phyloP scores from a whole-genome alignment of 1,140 invertebrate genomes.

The Plutomurus gul region DNA sequence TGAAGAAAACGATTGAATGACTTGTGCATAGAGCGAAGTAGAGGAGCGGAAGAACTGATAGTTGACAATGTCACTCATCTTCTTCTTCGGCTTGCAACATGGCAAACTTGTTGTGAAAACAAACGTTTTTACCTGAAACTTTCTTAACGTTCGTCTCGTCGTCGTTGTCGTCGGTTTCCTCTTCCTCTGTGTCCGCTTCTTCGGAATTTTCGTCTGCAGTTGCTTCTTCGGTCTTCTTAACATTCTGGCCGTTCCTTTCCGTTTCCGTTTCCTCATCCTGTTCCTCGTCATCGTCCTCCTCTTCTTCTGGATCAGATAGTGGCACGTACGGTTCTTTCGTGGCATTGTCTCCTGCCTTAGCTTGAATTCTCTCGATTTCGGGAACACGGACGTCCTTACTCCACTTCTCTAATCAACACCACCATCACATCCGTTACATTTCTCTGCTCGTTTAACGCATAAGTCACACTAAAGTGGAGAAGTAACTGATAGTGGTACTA shows the following conservation, averaged over 20 bases:
- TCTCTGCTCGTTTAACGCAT: too few species aligned
- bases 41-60: too few species aligned
- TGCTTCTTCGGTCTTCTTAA: not conserved
- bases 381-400: slow-evolving; percentile 27
- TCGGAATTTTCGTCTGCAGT: not conserved
- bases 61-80: not conserved
- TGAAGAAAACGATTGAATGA: too few species aligned
- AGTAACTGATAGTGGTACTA: too few species aligned
- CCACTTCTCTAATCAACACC: slow-evolving; percentile 40
- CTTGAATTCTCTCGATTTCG: slow-evolving; percentile 52
- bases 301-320: slow-evolving; percentile 17
- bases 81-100: slow-evolving; percentile 32
- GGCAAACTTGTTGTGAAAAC: slow-evolving; percentile 33
- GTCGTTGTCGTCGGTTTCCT: not conserved
- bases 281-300: slow-evolving; percentile 24
- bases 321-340: not conserved
- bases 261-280: slow-evolving; percentile 4
- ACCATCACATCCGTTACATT: not conserved
- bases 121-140: not conserved
- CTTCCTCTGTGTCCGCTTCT: slow-evolving; percentile 16
- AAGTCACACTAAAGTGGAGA: too few species aligned
- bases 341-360: slow-evolving; percentile 26
- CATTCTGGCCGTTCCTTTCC: not conserved
- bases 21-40: too few species aligned
- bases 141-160: not conserved